A percentile compares a stretch with the other conserved stretches of the same genome.
phyloP scores from a whole-genome alignment of 92 coral and sea anemone genomes.

The Muricea muricata region DNA sequence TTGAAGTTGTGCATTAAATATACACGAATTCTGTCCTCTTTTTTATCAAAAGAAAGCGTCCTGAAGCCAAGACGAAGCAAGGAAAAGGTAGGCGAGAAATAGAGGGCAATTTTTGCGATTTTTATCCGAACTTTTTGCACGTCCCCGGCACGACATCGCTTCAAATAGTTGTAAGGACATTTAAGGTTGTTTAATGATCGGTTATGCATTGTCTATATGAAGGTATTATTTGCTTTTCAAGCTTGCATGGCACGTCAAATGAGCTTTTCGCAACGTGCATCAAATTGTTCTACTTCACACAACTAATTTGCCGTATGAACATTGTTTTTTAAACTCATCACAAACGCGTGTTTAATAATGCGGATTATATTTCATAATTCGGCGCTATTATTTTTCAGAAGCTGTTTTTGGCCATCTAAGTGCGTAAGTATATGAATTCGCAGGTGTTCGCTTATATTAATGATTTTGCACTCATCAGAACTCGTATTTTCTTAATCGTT shows the following conservation, averaged over 20 bases:
- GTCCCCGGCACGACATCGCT: too few species aligned
- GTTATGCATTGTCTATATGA: neutral
- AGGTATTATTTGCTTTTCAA: neutral
- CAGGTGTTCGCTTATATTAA: neutral
- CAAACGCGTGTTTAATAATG: neutral
- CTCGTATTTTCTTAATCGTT: neutral
- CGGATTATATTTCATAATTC: neutral
- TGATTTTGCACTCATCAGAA: too few species aligned
- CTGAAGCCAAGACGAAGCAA: neutral
- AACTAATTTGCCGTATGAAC: neutral
- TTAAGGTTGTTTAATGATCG: slow-evolving; percentile 16
- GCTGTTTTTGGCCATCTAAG: neutral
- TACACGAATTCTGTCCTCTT: slow-evolving; percentile 29
- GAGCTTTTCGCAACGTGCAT: neutral
- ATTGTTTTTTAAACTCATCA: neutral
- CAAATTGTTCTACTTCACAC: neutral
- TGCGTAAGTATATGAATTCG: neutral
- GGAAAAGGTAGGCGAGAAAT: slow-evolving; percentile 3
- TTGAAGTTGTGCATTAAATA: slow-evolving; percentile 30
- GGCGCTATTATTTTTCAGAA: neutral
- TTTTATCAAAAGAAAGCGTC: neutral
- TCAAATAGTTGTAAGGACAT: neutral
- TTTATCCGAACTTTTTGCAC: neutral
- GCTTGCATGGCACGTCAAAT: neutral
- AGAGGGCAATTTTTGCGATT: neutral